Evolutionary conservation across 1,140 invertebrate genomes (phyloP), one percentile per base, ranked within the genome.

Genomic region (Xylocopa sonorina): DNA sequence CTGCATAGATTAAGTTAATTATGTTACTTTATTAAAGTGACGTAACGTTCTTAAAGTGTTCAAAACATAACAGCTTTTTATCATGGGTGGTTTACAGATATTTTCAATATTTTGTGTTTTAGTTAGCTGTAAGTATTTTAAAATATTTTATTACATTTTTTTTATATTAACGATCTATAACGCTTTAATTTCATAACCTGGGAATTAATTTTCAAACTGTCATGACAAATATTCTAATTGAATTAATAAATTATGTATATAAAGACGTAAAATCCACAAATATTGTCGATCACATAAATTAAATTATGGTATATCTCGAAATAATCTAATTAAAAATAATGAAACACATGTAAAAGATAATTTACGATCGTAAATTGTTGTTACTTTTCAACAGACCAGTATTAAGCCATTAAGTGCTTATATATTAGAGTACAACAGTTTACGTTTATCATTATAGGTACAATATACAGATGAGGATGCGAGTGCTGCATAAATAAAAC

Each of bases 281-380:
- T 38, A 72, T 73, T 77, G 50, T 64, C 38, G 53, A 72, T 69
- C 79, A 72, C 64, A 81, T 78, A 79, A 66, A 48, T 57, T 34
- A 48, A 63, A 16, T 46, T 55, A 14, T 73, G 50, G 43, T 78
- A 63, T 73, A 72, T 16, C 63, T 50, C 29, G 10, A 29, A 38
- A 32, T 21, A 32, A 32, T 51, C 48, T 12, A 48, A 58, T 58
- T 32, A 60, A 29, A 43, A 66, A 9, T 58, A 75, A 29, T 32
- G 10, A 73, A 50, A 58, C 46, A 9, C 29, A 29, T 32, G n/a
- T 51, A 75, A 75, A 58, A 75, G n/a, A 75, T 73, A 34, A 73
- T 64, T 68, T 50, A 43, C 69, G 32, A 48, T 38, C 60, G 34
- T 72, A 50, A 75, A 50, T 41, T 64, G 41, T 64, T 64, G 38